Base-by-base conservation (phyloP, 2,888 invertebrate species). In the Anoncus sp. region DNA sequence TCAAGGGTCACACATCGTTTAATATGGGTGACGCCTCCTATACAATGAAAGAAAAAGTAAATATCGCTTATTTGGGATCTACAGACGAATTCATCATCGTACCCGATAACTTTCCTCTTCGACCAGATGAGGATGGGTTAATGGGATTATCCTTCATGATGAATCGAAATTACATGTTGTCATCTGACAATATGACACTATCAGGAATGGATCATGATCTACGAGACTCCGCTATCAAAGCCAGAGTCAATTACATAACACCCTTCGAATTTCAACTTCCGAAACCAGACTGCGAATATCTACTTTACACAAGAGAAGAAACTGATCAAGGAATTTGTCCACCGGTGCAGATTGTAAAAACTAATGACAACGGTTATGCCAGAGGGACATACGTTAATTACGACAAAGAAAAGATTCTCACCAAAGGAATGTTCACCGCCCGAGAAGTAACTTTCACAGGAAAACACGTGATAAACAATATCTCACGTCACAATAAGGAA, bases 111-210 rank as follows among this genome's bases (percentile, higher is more conserved):
- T 63, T 49, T 6, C 49, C 63, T 14, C 63, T 63, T 20, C 63
- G 9, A 63, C 49, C 63, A 7, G 63, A 63, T n/a, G n/a, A n/a
- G n/a, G n/a, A n/a, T n/a, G n/a, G n/a, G n/a, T n/a, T n/a, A n/a
- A n/a, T n/a, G n/a, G 63, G 63, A 22, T 4, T 63, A 63, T 12
- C 63, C 20, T 63, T 63, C 35, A 63, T 63, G 63, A 35, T 20
- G 1, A 63, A 63, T 20, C 63, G 63, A 20, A 22, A 35, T 0
- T 63, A 63, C 22, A n/a, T 49, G 12, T n/a, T 63, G 22, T 14
- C 49, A 14, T 49, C 49, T 4, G 9, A 63, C 22, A 63, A 63
- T 20, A 49, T 49, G 20, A 49, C 35, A 35, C 20, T 63, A 0
- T 12, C 35, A 1, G 63, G 63, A 5, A 22, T 49, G 0, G 14